Percentiles rank a stretch among this genome's conserved stretches.
Conservation (phyloP, 2,113 vertebrate species). For the Andinoacara biseriatus region DNA sequence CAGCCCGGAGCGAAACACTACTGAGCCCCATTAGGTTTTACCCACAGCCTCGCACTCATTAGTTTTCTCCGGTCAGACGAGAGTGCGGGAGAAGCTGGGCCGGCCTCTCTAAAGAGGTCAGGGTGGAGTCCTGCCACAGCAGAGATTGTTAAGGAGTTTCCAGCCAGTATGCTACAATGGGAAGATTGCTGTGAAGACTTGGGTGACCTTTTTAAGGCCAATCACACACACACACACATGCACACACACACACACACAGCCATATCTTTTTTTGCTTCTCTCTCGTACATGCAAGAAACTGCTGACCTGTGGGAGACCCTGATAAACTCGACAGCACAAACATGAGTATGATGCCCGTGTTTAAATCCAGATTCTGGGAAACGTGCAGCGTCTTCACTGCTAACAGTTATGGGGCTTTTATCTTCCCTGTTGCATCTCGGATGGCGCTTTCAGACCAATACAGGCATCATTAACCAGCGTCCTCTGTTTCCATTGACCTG, state of each 20-base stretch:
- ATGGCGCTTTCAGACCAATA: slow-evolving; percentile 55
- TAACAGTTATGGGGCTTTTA: slow-evolving; percentile 46
- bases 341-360: neutral
- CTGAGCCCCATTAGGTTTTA: slow-evolving; percentile 81
- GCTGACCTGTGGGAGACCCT: slow-evolving; percentile 30
- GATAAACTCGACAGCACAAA: slow-evolving; percentile 32
- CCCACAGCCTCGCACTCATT: slow-evolving; percentile 80
- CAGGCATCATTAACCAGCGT: slow-evolving; percentile 74
- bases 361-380: slow-evolving; percentile 39
- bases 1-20: slow-evolving; percentile 77
- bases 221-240: slow-evolving; percentile 34
- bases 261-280: slow-evolving; percentile 37
- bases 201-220: slow-evolving; percentile 73
- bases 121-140: slow-evolving; percentile 61
- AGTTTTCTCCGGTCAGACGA: slow-evolving; percentile 74
- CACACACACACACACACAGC: slow-evolving; percentile 22
- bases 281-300: slow-evolving; percentile 22
- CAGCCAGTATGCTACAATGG: slow-evolving; percentile 55
- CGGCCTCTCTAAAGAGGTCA: slow-evolving; percentile 72
- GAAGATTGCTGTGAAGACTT: slow-evolving; percentile 49
- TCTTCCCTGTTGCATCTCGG: slow-evolving; percentile 41
- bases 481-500: slow-evolving; percentile 76
- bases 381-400: slow-evolving; percentile 15
- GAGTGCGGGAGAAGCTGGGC: slow-evolving; percentile 63
- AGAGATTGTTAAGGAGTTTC: slow-evolving; percentile 74